Percentiles rank a stretch among this genome's conserved stretches.
These are phyloP conservation scores for Euwallacea fornicatus DNA, from an alignment of 1,140 invertebrate genomes.

Conservation along the genomic window DNA sequence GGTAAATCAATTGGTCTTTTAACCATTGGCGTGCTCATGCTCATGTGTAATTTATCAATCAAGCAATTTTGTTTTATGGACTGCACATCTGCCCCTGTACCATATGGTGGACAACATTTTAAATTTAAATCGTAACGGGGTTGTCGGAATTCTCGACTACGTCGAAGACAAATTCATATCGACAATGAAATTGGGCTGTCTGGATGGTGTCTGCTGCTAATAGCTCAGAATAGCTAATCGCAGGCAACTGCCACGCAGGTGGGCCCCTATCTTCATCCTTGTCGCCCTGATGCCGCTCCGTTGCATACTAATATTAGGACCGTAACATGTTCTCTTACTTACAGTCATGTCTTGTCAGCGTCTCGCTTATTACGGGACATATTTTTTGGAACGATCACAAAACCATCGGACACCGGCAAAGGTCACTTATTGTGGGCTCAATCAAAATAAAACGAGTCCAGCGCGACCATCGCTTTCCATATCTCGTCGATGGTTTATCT, in stretches of 20 bases:
- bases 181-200: too few species aligned
- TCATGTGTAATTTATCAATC: conserved; percentile 16
- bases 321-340: conserved; percentile 25
- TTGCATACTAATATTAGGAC: conserved; percentile 47
- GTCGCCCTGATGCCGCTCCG: conserved; percentile 36
- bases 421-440: too few species aligned
- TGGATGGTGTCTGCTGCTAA: background rate
- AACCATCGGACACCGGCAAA: too few species aligned
- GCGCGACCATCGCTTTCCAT: too few species aligned
- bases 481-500: too few species aligned
- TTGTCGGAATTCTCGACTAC: too few species aligned
- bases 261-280: conserved; percentile 42
- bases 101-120: conserved; percentile 9
- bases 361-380: background rate
- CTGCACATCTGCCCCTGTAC: background rate
- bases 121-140: too few species aligned
- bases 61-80: conserved; percentile 5
- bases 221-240: conserved; percentile 26
- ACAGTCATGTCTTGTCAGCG: conserved; percentile 27
- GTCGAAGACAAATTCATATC: too few species aligned
- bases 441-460: too few species aligned
- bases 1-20: conserved; percentile 34
- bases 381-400: too few species aligned
- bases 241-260: conserved; percentile 45
- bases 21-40: conserved; percentile 16